These are phyloP conservation scores for Sipha maydis DNA, from an alignment of 2,888 invertebrate genomes.

Conservation along the genomic window DNA sequence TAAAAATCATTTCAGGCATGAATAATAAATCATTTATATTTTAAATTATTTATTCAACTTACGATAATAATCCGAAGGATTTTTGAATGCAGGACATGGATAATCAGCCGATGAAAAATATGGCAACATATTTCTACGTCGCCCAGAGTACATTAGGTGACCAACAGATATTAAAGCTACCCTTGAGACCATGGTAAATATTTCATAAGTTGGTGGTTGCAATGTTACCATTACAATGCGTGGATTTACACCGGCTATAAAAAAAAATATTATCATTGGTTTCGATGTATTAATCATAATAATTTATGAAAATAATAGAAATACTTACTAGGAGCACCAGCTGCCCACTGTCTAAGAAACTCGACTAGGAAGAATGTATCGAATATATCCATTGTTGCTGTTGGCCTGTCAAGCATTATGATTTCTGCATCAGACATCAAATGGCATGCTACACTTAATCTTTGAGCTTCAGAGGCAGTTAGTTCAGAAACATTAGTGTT, in stretches of 20 bases:
- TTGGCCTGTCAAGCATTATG: conserved; percentile 87
- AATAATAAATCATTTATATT: too few relatives aligned
- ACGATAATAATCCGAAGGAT: conserved; percentile 96
- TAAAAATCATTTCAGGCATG: neutral
- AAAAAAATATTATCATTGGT: conserved; percentile 27
- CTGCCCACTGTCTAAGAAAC: conserved; percentile 90
- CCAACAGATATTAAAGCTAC: conserved; percentile 89
- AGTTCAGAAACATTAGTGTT: conserved; percentile 86
- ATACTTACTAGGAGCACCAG: conserved; percentile 65
- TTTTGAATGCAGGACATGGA: conserved; percentile 95
- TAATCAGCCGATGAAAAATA: conserved; percentile 92
- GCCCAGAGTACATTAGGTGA: conserved; percentile 90
- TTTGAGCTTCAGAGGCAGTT: conserved; percentile 86
- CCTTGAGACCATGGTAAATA: conserved; percentile 91
- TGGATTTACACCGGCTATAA: conserved; percentile 68
- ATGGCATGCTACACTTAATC: conserved; percentile 90
- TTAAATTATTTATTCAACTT: conserved; percentile 68
- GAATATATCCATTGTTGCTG: conserved; percentile 91
- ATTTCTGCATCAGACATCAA: conserved; percentile 87
- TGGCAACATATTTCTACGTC: conserved; percentile 87
- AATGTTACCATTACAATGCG: conserved; percentile 89
- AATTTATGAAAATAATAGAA: neutral
- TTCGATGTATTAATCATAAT: conserved; percentile 4
- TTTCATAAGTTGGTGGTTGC: conserved; percentile 94
- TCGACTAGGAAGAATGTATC: conserved; percentile 95